Conservation (phyloP, 1,140 invertebrate species). For the Oryctes rhinoceros region DNA sequence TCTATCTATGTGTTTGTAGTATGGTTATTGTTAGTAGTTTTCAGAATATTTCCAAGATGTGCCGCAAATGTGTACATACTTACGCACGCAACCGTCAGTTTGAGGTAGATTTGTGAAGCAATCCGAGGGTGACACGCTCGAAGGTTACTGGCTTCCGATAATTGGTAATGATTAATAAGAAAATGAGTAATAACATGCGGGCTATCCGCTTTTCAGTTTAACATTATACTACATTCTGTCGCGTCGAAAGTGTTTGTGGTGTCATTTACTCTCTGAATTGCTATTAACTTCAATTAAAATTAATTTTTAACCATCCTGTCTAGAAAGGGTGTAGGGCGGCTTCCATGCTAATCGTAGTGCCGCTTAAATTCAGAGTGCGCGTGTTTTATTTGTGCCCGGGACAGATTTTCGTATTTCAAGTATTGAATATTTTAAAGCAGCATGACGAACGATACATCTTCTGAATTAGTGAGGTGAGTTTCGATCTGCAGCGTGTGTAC, state of each 20-base stretch:
- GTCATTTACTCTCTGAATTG: slow-evolving; percentile 39
- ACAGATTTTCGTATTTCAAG: not conserved
- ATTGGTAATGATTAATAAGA: slow-evolving; percentile 44
- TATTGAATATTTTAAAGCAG: not conserved
- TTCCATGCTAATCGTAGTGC: slow-evolving; percentile 7
- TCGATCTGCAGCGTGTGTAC: not conserved
- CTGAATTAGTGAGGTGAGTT: slow-evolving; percentile 38
- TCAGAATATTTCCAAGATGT: slow-evolving; percentile 9
- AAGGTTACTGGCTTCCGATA: slow-evolving; percentile 41
- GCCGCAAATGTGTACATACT: not conserved
- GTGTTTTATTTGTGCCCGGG: not conserved
- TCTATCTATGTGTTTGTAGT: slow-evolving; percentile 2
- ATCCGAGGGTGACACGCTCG: not conserved
- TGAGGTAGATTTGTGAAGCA: slow-evolving; percentile 16
- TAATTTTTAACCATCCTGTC: slow-evolving; percentile 43
- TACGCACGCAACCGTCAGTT: slow-evolving; percentile 2
- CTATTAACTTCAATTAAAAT: slow-evolving; percentile 45
- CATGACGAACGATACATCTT: not conserved
- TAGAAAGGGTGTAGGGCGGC: slow-evolving; percentile 28
- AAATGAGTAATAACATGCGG: slow-evolving; percentile 43
- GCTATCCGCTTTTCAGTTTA: slow-evolving; percentile 29
- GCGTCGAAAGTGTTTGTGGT: slow-evolving; percentile 25
- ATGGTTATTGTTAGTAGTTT: slow-evolving; percentile 6
- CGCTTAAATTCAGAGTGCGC: slow-evolving; percentile 34
- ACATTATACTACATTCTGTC: not conserved